Evolutionary conservation across 30 jellyfish, hydroid and myxozoan species (phyloP).

Genomic region (Cassiopea xamachana): DNA sequence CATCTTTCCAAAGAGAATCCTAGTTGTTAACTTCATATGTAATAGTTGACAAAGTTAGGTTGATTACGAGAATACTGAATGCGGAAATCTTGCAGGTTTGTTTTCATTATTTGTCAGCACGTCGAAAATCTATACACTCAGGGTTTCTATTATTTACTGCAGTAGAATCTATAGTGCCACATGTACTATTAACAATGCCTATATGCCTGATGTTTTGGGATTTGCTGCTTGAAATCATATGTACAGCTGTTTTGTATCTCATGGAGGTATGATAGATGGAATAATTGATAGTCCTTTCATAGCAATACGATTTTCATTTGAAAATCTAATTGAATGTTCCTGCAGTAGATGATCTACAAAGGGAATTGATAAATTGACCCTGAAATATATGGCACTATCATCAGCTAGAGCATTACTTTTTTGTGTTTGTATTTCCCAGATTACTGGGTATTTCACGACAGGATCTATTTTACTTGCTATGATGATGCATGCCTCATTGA

Average conservation of each 20-base stretch:
- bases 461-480: neutral
- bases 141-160: too few species aligned
- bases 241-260: neutral
- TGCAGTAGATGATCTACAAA: too few species aligned
- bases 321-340: too few species aligned
- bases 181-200: neutral
- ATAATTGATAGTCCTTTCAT: neutral
- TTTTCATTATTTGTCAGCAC: neutral
- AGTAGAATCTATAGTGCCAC: neutral
- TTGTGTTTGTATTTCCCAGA: too few species aligned
- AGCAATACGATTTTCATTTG: too few species aligned
- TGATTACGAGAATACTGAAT: neutral
- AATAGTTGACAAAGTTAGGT: neutral
- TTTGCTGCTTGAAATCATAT: neutral
- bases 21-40: slow-evolving; percentile 10
- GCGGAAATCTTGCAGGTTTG: neutral
- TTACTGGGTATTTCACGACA: neutral
- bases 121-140: neutral
- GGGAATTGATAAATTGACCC: too few species aligned
- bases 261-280: neutral
- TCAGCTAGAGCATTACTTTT: too few species aligned
- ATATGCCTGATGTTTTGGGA: neutral
- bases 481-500: neutral
- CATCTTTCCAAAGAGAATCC: neutral
- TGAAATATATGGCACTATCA: too few species aligned